Base-by-base conservation (phyloP, 1,140 invertebrate species). In the Dufourea novaeangliae region DNA sequence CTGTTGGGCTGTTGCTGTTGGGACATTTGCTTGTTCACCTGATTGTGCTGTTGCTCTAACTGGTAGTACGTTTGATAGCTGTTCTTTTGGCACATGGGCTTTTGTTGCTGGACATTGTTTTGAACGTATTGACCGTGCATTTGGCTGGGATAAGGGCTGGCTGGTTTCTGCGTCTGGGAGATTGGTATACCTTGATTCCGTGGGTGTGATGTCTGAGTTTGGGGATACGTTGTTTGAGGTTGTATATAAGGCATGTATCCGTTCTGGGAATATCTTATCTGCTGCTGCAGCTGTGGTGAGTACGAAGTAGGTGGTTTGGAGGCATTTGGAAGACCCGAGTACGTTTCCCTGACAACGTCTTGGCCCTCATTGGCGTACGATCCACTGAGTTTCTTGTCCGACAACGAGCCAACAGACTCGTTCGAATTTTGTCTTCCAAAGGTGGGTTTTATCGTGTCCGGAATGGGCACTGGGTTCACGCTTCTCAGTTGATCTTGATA, bases 401-500 rank as follows among this genome's bases (percentile, higher is more conserved):
- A 84, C 34, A 78, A 41, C 6, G 71, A 84, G 44, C 73, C 84
- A 14, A 84, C 64, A 0, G 86, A 87, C 6, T 92, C 91, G 41
- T 68, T 88, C 0, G 88, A 87, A 75, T 86, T 91, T 57, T 87
- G 89, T 39, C 88, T 82, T 0, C 66, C 69, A n/a, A 90, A 90
- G 1, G 67, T 57, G 0, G 87, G 78, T 52, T 86, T 88, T 12
- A 78, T 59, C 1, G 75, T 70, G 2, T 90, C 90, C 4, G 80
- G 12, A 32, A 79, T 82, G 0, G 81, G 39, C 54, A 89, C 44
- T 4, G 88, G 89, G 80, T 92, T 91, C 1, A 93, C 87, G 73
- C 91, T 92, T 50, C 91, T 86, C 41, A 92, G 57, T 41, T 92
- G 90, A 76, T 92, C 91, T 41, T 93, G 92, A 64, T 88, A 92